Evolutionary conservation across 1,140 invertebrate species (phyloP).

Genomic region (Pogonus chalceus): DNA sequence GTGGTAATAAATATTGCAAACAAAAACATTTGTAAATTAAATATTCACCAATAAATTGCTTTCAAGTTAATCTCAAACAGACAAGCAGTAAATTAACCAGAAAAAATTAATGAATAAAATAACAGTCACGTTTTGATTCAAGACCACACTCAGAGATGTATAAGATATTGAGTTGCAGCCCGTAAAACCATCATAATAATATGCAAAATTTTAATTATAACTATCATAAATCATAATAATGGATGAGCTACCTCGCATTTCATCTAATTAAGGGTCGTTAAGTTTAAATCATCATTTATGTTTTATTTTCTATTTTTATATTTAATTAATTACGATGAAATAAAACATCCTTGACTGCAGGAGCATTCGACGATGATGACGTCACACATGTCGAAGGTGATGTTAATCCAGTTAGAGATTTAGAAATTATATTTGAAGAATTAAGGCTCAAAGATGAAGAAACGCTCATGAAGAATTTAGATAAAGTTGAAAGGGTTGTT

Average conservation of each 20-base stretch:
- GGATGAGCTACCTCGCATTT: constrained; percentile 2
- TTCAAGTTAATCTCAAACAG: no score
- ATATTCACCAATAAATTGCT: no score
- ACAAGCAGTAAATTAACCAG: background rate
- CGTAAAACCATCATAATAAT: constrained; percentile 3
- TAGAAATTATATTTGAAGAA: constrained; percentile 95
- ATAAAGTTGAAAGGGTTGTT: constrained; percentile 81
- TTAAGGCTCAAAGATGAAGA: constrained; percentile 91
- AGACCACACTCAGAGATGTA: background rate
- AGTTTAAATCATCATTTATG: background rate
- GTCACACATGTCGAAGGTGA: constrained; percentile 98
- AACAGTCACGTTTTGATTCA: no score
- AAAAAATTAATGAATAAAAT: constrained; percentile 1
- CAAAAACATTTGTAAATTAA: no score
- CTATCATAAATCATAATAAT: background rate
- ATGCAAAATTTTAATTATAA: constrained; percentile 3
- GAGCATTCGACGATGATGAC: constrained; percentile 96
- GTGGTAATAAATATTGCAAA: no score
- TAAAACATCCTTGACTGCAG: no score
- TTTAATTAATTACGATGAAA: background rate
- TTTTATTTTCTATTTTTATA: background rate
- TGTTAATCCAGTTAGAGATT: constrained; percentile 91
- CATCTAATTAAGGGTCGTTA: constrained; percentile 5
- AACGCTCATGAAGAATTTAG: constrained; percentile 64
- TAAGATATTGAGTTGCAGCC: background rate